These are phyloP conservation scores for Gonocerus acuteangulatus DNA, from an alignment of 2,888 invertebrate genomes.

Conservation along the genomic window DNA sequence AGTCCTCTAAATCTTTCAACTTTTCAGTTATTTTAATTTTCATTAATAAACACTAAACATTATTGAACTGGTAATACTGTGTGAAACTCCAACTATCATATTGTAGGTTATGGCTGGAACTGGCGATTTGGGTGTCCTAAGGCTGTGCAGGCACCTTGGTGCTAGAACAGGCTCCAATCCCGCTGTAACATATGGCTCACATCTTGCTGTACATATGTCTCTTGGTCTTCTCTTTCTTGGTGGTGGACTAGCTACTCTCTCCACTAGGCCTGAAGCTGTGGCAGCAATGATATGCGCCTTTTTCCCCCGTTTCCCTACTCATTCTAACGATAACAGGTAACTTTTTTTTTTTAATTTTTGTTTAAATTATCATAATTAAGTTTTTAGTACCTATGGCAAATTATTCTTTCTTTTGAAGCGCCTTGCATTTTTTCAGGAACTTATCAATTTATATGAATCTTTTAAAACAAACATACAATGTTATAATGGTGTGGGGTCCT, in stretches of 20 bases:
- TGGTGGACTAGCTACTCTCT: constrained; percentile 79
- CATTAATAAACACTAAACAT: too few species aligned
- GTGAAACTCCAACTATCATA: too few species aligned
- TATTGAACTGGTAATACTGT: too few species aligned
- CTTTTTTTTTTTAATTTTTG: too few species aligned
- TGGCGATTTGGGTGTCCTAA: constrained; percentile 73
- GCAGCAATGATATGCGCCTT: constrained; percentile 87
- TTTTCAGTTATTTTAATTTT: too few species aligned
- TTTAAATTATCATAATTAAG: not conserved
- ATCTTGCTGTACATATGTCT: constrained; percentile 93
- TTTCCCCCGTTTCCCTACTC: constrained; percentile 94
- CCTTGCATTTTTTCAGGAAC: too few species aligned
- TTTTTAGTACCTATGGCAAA: too few species aligned
- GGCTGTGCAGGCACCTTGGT: constrained; percentile 76
- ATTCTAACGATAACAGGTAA: constrained; percentile 90
- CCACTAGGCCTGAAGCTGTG: constrained; percentile 73
- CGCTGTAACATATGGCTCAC: constrained; percentile 78
- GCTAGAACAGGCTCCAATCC: constrained; percentile 67
- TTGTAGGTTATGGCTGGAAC: constrained; percentile 84
- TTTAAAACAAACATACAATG: too few species aligned
- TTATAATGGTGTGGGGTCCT: too few species aligned
- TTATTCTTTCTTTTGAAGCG: too few species aligned
- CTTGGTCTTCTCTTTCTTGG: constrained; percentile 89
- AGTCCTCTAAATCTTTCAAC: too few species aligned
- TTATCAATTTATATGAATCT: too few species aligned